Conservation (phyloP, 2,888 invertebrate species). For the Orgyia antiqua region DNA sequence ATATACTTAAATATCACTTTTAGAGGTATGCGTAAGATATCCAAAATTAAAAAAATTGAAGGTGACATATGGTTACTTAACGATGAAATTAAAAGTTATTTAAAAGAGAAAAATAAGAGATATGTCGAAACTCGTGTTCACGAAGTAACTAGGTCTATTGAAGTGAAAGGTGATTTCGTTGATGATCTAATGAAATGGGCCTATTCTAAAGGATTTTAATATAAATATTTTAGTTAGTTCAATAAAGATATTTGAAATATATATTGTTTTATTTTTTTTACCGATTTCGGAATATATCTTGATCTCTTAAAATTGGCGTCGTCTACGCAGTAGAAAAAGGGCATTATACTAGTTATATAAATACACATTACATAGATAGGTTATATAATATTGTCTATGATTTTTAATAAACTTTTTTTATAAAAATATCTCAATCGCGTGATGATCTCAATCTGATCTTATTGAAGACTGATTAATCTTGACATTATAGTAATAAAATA, state of each 20-base stretch:
- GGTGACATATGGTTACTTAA: constrained; percentile 92
- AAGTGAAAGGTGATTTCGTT: constrained; percentile 86
- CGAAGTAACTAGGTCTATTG: constrained; percentile 84
- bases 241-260: constrained; percentile 27
- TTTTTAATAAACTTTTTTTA: too few species aligned
- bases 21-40: constrained; percentile 81
- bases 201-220: constrained; percentile 85
- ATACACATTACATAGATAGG: too few species aligned
- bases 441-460: too few species aligned
- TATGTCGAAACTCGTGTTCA: constrained; percentile 84
- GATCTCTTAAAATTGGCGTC: too few species aligned
- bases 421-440: too few species aligned
- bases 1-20: constrained; percentile 82
- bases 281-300: too few species aligned
- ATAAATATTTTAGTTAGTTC: constrained; percentile 11
- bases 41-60: constrained; percentile 83
- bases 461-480: too few species aligned
- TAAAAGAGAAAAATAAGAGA: constrained; percentile 74
- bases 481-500: too few species aligned
- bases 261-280: constrained; percentile 3
- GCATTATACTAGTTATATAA: too few species aligned
- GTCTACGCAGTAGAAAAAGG: too few species aligned
- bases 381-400: too few species aligned
- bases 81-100: constrained; percentile 80
- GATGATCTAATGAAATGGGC: constrained; percentile 83